These are phyloP conservation scores for Butorides virescens DNA, from an alignment of 2,113 vertebrate genomes.

Conservation along the genomic window DNA sequence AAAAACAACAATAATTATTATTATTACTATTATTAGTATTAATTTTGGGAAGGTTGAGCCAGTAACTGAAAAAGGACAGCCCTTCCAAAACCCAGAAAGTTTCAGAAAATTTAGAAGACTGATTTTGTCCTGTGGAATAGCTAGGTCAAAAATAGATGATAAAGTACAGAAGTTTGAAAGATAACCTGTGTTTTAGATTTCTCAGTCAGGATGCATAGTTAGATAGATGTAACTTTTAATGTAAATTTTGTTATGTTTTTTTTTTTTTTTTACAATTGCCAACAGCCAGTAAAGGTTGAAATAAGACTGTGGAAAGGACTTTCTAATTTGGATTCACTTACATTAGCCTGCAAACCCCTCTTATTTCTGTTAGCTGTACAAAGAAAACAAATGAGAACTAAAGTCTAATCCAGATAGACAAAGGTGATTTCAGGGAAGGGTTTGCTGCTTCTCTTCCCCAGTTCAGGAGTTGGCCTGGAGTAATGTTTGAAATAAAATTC, in stretches of 20 bases:
- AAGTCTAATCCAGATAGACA: not conserved
- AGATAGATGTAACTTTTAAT: not conserved
- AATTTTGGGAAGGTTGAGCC: not conserved
- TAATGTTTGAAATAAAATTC: not conserved
- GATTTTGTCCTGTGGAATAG: not conserved
- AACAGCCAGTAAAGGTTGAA: not conserved
- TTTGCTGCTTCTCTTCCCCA: not conserved
- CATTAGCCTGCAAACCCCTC: not conserved
- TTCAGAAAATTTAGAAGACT: not conserved
- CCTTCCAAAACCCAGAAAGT: not conserved
- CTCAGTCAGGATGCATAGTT: not conserved
- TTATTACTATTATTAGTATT: not conserved
- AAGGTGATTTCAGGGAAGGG: not conserved
- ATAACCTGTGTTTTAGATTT: not conserved
- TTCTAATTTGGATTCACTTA: constrained; percentile 18
- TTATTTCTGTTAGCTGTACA: not conserved
- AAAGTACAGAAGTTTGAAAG: not conserved
- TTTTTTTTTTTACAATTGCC: not conserved
- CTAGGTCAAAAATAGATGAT: not conserved
- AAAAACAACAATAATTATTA: too few species aligned
- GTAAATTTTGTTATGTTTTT: not conserved
- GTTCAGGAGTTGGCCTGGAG: not conserved
- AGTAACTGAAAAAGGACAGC: not conserved
- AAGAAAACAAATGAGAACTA: not conserved
- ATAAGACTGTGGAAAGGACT: constrained; percentile 3